Percentiles rank a stretch among this genome's conserved stretches.
These are phyloP conservation scores for Rhagophthalmus giganteus DNA, from an alignment of 2,888 invertebrate genomes.

Conservation along the genomic window DNA sequence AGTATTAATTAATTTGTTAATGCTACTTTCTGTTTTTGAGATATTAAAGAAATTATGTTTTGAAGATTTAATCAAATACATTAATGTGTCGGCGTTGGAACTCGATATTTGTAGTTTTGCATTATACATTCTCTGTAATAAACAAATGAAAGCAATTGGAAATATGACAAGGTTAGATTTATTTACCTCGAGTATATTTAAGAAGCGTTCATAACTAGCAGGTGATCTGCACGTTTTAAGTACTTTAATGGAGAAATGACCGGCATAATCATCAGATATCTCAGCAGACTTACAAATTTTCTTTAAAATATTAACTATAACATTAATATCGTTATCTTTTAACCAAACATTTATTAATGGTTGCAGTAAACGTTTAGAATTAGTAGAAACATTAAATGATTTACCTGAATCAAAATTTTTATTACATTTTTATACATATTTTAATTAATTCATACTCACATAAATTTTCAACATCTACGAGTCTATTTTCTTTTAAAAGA, in stretches of 20 bases:
- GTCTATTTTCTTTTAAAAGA: slow-evolving; percentile 12
- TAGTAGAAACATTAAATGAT: slow-evolving; percentile 56
- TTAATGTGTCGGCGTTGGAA: slow-evolving; percentile 28
- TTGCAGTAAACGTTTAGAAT: slow-evolving; percentile 56
- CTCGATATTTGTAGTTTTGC: slow-evolving; percentile 34
- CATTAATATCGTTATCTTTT: slow-evolving; percentile 56
- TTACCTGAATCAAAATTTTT: slow-evolving; percentile 20
- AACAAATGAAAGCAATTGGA: too few relatives aligned
- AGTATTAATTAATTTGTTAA: slow-evolving; percentile 33
- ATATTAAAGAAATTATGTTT: slow-evolving; percentile 2
- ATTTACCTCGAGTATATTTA: too few relatives aligned
- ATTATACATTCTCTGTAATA: slow-evolving; percentile 32
- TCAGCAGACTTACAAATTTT: slow-evolving; percentile 55
- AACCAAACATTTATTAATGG: slow-evolving; percentile 58
- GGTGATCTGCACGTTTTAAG: slow-evolving; percentile 55
- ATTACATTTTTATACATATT: neutral
- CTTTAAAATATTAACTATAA: slow-evolving; percentile 57
- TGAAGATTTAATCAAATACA: slow-evolving; percentile 10
- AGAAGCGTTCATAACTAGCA: slow-evolving; percentile 50
- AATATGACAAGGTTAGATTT: too few relatives aligned
- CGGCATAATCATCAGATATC: slow-evolving; percentile 60
- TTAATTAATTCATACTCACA: slow-evolving; percentile 48
- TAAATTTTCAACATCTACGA: slow-evolving; percentile 54
- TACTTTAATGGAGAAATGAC: slow-evolving; percentile 59
- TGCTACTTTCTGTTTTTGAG: slow-evolving; percentile 19